phyloP scores from a whole-genome alignment of 1,140 invertebrate species.

The Cyphomyrmex costatus region DNA sequence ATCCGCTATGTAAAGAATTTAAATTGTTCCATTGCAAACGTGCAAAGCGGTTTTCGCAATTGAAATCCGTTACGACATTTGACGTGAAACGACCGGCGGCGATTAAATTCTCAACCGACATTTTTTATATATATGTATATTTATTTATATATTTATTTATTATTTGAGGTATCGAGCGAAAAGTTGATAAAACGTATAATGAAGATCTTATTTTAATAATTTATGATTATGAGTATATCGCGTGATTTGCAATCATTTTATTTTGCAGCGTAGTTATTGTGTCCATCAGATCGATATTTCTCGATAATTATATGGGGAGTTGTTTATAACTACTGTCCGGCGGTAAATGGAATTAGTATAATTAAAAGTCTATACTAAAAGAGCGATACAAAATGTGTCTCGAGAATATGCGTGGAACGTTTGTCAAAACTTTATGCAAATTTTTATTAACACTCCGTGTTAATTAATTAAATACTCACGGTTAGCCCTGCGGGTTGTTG shows the following conservation, averaged over 20 bases:
- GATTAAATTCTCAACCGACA: slow-evolving; percentile 39
- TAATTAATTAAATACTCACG: slow-evolving; percentile 80
- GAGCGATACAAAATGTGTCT: slow-evolving; percentile 31
- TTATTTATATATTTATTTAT: slow-evolving; percentile 2
- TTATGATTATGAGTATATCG: slow-evolving; percentile 5
- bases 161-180: not conserved
- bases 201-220: slow-evolving; percentile 29
- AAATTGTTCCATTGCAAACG: slow-evolving; percentile 71
- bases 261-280: not conserved
- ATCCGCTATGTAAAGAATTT: slow-evolving; percentile 67
- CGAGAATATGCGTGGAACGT: slow-evolving; percentile 34
- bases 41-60: slow-evolving; percentile 66
- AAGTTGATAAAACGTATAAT: not conserved
- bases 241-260: slow-evolving; percentile 5
- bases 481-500: slow-evolving; percentile 15
- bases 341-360: slow-evolving; percentile 29
- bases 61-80: slow-evolving; percentile 61
- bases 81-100: slow-evolving; percentile 37
- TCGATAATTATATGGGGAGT: not conserved
- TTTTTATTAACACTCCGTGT: slow-evolving; percentile 69
- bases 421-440: slow-evolving; percentile 71
- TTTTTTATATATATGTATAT: too few relatives aligned
- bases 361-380: slow-evolving; percentile 32
- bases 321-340: not conserved
- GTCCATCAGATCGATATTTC: not conserved